These are phyloP conservation scores for Salticus scenicus DNA, from an alignment of 2,888 invertebrate genomes.

Conservation along the genomic window DNA sequence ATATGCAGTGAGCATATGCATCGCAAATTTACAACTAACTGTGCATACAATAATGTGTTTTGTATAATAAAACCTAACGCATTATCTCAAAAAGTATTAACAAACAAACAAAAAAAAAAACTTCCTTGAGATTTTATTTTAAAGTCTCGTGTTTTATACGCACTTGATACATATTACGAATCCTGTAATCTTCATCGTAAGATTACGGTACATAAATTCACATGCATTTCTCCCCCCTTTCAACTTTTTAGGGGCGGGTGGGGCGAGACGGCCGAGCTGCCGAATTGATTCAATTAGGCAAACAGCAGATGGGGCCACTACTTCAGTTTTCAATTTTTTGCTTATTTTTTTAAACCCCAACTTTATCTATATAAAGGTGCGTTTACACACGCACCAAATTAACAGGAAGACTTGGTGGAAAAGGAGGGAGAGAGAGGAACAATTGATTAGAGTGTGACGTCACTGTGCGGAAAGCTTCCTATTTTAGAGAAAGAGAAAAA, in stretches of 20 bases:
- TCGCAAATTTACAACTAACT: too few species aligned
- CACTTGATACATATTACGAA: neutral
- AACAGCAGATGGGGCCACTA: conserved; percentile 63
- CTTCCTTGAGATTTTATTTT: neutral
- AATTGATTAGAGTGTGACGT: conserved; percentile 67
- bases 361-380: conserved; percentile 67
- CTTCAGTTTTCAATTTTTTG: conserved; percentile 33
- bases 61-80: too few species aligned
- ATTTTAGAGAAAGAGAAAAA: conserved; percentile 43
- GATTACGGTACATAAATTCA: conserved; percentile 12
- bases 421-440: conserved; percentile 12
- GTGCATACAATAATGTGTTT: too few species aligned
- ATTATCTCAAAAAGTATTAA: too few species aligned
- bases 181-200: neutral
- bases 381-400: conserved; percentile 68
- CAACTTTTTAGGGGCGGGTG: neutral
- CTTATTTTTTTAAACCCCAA: conserved; percentile 26
- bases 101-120: too few species aligned
- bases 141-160: neutral
- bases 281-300: conserved; percentile 69
- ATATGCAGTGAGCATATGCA: too few species aligned
- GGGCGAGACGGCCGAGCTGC: neutral
- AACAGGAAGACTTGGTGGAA: conserved; percentile 44
- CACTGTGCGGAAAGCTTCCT: conserved; percentile 35
- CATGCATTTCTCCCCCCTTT: neutral